Conservation (phyloP, 2,888 invertebrate genomes). For the Plebejus argus region DNA sequence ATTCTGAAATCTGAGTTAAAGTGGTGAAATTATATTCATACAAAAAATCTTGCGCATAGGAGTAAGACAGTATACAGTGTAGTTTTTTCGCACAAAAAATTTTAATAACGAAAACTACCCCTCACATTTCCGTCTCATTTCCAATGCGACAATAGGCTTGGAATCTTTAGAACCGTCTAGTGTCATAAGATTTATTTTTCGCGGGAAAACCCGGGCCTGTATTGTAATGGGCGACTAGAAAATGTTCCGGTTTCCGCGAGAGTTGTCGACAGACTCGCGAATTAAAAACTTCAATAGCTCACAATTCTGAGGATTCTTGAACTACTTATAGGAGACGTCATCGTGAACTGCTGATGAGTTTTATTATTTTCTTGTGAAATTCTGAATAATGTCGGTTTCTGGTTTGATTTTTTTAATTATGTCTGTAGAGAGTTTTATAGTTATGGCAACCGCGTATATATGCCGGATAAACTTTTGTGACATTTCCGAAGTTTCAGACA, state of each 20-base stretch:
- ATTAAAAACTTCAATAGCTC: not conserved
- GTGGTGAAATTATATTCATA: no score
- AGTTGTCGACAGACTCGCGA: not conserved
- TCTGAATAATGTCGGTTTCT: not conserved
- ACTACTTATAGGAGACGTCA: not conserved
- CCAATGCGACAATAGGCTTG: not conserved
- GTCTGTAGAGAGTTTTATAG: no score
- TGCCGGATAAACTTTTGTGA: no score
- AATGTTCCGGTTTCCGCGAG: not conserved
- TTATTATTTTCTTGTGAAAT: not conserved
- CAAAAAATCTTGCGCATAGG: no score
- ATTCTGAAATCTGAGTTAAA: no score
- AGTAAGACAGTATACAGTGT: no score
- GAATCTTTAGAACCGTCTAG: not conserved
- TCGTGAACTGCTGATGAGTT: not conserved
- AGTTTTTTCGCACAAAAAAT: not conserved
- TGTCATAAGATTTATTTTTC: not conserved
- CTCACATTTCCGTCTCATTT: not conserved
- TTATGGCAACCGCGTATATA: no score
- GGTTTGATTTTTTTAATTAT: no score
- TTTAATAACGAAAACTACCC: not conserved
- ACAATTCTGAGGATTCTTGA: conserved; percentile 9
- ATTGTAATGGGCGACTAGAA: not conserved
- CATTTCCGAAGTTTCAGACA: no score
- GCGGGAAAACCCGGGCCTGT: not conserved